Conservation (phyloP, 1,140 invertebrate genomes). For the Andricus grossulariae region DNA sequence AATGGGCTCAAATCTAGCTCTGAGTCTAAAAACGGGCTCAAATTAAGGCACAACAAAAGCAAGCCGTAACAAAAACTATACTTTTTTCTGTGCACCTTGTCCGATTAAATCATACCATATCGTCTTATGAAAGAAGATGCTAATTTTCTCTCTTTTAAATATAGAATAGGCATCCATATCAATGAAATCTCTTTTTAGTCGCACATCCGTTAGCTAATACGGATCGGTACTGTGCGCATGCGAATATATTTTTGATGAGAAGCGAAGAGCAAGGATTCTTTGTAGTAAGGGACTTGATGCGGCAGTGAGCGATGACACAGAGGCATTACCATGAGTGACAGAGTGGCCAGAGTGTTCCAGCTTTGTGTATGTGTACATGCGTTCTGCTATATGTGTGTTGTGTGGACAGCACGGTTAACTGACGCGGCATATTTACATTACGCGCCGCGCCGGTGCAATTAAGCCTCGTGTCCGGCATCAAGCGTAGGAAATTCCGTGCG, state of each 20-base stretch:
- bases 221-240: slow-evolving; percentile 17
- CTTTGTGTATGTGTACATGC: slow-evolving; percentile 46
- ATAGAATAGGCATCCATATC: background rate
- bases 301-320: slow-evolving; percentile 67
- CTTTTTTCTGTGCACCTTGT: no score
- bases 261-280: slow-evolving; percentile 31
- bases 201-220: background rate
- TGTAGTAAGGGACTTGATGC: slow-evolving; percentile 34
- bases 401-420: slow-evolving; percentile 65
- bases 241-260: slow-evolving; percentile 51
- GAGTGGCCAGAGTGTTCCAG: slow-evolving; percentile 62
- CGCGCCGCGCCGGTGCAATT: slow-evolving; percentile 71
- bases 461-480: slow-evolving; percentile 71
- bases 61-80: no score
- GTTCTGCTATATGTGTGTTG: slow-evolving; percentile 48
- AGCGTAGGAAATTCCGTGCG: slow-evolving; percentile 70
- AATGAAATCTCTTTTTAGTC: background rate
- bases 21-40: no score
- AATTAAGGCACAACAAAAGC: no score
- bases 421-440: slow-evolving; percentile 74
- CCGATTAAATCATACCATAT: no score
- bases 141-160: background rate
- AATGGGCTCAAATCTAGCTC: no score
- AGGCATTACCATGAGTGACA: slow-evolving; percentile 69
- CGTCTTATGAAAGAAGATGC: no score